Conservation (phyloP, 1,140 invertebrate genomes). For the Drosophila nebulosa region DNA sequence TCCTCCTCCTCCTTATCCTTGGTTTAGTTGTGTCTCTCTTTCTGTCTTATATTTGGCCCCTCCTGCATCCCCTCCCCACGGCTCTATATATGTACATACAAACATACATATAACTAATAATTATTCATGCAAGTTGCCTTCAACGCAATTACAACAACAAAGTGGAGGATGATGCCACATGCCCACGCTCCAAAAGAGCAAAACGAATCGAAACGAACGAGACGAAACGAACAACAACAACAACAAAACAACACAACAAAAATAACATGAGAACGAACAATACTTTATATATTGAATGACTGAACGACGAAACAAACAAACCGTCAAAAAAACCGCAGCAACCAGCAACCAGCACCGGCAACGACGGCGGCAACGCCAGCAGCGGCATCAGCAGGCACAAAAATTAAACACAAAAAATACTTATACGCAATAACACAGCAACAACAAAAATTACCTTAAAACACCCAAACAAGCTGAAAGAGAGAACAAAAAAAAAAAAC, state of each 20-base stretch:
- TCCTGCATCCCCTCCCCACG: not conserved
- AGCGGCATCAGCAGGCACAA: conserved; percentile 24
- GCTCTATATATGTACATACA: too few relatives aligned
- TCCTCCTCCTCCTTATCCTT: too few relatives aligned
- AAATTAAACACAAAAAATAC: conserved; percentile 74
- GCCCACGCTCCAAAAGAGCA: conserved; percentile 56
- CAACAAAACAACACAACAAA: conserved; percentile 6
- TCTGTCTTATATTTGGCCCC: not conserved
- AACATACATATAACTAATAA: conserved; percentile 64
- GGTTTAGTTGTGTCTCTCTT: too few relatives aligned
- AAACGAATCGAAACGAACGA: conserved; percentile 68
- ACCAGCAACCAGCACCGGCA: conserved; percentile 29
- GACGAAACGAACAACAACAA: conserved; percentile 43
- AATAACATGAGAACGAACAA: conserved; percentile 47
- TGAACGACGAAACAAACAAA: conserved; percentile 48
- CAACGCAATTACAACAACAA: conserved; percentile 64
- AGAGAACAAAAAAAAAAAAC: conserved; percentile 22
- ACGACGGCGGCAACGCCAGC: conserved; percentile 29
- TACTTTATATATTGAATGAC: conserved; percentile 77
- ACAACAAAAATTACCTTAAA: conserved; percentile 71
- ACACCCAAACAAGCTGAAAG: conserved; percentile 71
- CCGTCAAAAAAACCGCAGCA: conserved; percentile 59
- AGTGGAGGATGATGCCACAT: conserved; percentile 59
- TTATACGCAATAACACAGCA: conserved; percentile 57
- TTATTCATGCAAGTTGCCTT: conserved; percentile 70